Evolutionary conservation across 1,140 invertebrate genomes (phyloP).

Genomic region (Ephestia elutella): DNA sequence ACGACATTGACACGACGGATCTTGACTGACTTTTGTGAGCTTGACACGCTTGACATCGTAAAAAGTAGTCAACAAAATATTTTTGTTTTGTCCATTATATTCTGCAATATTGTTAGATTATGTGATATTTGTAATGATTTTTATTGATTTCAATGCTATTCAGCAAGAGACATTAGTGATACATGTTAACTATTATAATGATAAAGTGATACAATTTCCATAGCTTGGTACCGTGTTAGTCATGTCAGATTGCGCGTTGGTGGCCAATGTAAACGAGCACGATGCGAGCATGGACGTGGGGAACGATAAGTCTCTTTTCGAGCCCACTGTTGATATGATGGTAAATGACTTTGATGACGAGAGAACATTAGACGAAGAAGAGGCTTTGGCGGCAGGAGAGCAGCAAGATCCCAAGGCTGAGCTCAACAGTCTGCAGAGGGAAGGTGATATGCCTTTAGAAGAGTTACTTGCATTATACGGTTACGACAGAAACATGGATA

Average conservation of each 20-base stretch:
- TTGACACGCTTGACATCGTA: no score
- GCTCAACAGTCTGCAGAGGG: slow-evolving; percentile 89
- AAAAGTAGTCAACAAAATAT: slow-evolving; percentile 61
- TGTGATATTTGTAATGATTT: slow-evolving; percentile 43
- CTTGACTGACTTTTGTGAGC: no score
- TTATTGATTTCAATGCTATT: slow-evolving; percentile 33
- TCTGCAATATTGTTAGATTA: slow-evolving; percentile 36
- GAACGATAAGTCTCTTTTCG: slow-evolving; percentile 75
- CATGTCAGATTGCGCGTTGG: slow-evolving; percentile 73
- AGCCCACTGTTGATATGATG: slow-evolving; percentile 90
- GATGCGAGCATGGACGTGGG: slow-evolving; percentile 73
- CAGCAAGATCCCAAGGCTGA: slow-evolving; percentile 87
- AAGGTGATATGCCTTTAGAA: slow-evolving; percentile 95
- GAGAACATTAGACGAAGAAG: slow-evolving; percentile 95
- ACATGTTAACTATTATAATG: slow-evolving; percentile 41
- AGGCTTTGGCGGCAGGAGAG: slow-evolving; percentile 91
- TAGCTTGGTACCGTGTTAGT: slow-evolving; percentile 50
- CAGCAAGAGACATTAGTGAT: slow-evolving; percentile 25
- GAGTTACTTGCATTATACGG: slow-evolving; percentile 92
- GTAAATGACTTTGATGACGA: slow-evolving; percentile 98
- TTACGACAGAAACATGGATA: slow-evolving; percentile 75
- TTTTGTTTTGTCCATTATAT: slow-evolving; percentile 63
- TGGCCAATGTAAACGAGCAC: slow-evolving; percentile 70
- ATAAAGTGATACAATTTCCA: slow-evolving; percentile 43
- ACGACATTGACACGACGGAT: no score